phyloP scores from a whole-genome alignment of 2,888 invertebrate species.

The Sepiola atlantica region DNA sequence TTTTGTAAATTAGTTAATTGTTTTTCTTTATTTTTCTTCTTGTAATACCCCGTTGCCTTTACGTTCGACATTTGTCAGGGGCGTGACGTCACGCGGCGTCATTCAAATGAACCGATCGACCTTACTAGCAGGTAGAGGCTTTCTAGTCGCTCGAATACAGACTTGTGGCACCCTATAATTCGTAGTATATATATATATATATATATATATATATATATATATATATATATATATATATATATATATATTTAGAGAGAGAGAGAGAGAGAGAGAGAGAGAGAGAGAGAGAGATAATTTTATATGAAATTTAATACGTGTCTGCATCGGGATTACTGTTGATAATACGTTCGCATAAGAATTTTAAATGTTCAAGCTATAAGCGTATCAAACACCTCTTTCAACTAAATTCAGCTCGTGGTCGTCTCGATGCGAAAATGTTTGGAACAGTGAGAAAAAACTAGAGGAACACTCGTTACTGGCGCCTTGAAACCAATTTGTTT shows the following conservation, averaged over 20 bases:
- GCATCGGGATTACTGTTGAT: too few relatives aligned
- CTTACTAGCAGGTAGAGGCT: neutral
- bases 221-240: neutral
- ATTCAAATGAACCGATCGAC: neutral
- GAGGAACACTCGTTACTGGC: too few relatives aligned
- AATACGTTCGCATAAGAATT: too few relatives aligned
- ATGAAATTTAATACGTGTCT: too few relatives aligned
- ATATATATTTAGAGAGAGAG: too few relatives aligned
- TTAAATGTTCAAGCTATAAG: too few relatives aligned
- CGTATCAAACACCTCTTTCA: too few relatives aligned
- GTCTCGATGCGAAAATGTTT: too few relatives aligned
- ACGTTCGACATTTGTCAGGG: constrained; percentile 2
- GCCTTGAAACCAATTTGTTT: too few relatives aligned
- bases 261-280: neutral
- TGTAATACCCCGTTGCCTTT: neutral
- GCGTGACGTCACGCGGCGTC: neutral
- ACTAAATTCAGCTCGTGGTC: too few relatives aligned
- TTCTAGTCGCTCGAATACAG: neutral
- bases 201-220: neutral
- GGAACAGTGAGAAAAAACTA: too few relatives aligned
- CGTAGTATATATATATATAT: neutral
- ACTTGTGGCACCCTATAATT: neutral
- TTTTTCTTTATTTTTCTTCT: neutral
- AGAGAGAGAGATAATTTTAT: neutral
- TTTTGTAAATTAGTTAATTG: neutral